A percentile compares a stretch with the other conserved stretches of the same genome.
Evolutionary conservation across 2,888 invertebrate species (phyloP).

Genomic region (Troilus luridus): DNA sequence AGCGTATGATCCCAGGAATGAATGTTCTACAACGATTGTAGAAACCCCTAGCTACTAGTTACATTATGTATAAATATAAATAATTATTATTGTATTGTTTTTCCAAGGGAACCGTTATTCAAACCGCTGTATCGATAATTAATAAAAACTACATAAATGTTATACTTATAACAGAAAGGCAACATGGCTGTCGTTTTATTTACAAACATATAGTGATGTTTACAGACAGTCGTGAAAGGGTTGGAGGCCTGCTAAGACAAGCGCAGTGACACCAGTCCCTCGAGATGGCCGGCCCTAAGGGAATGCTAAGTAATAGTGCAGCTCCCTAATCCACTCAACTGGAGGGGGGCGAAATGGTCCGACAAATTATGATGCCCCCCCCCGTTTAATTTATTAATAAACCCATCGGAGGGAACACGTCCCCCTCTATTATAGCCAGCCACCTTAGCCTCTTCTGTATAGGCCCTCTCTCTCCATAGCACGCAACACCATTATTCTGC

Average conservation of each 20-base stretch:
- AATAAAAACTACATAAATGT: not conserved
- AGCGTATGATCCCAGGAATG: too few relatives aligned
- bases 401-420: not conserved
- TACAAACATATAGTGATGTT: slow-evolving; percentile 7
- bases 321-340: slow-evolving; percentile 10
- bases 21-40: too few relatives aligned
- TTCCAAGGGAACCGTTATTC: not conserved
- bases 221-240: not conserved
- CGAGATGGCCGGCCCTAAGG: slow-evolving; percentile 18
- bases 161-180: not conserved
- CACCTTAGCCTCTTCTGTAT: slow-evolving; percentile 26
- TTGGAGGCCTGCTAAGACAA: not conserved
- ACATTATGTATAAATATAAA: too few relatives aligned
- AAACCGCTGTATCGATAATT: not conserved
- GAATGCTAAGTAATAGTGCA: slow-evolving; percentile 42
- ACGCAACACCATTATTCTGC: slow-evolving; percentile 43
- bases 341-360: slow-evolving; percentile 14
- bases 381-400: slow-evolving; percentile 37
- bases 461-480: slow-evolving; percentile 21
- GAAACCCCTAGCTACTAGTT: too few relatives aligned
- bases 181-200: not conserved
- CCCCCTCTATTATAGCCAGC: slow-evolving; percentile 20
- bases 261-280: slow-evolving; percentile 38
- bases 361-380: slow-evolving; percentile 16
- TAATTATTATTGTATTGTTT: too few relatives aligned